These are phyloP conservation scores for Tamandua tetradactyla DNA, from an alignment of 2,797 vertebrate genomes.

Conservation along the genomic window DNA sequence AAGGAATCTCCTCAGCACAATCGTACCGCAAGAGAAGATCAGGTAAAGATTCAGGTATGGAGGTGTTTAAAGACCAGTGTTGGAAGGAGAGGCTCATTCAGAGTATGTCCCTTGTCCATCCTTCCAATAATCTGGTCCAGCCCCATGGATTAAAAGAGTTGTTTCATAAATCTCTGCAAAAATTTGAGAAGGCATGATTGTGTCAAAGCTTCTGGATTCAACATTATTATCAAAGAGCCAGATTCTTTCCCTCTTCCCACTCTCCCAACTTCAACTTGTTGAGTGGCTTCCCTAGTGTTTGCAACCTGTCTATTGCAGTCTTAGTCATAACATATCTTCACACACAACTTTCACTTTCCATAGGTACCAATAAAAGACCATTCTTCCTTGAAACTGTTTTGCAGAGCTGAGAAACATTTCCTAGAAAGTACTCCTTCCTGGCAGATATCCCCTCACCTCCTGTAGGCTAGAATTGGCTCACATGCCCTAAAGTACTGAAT, in stretches of 20 bases:
- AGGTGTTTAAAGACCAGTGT: neutral
- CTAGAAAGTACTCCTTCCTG: neutral
- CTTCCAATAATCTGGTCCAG: neutral
- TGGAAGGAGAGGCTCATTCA: neutral
- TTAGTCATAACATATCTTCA: neutral
- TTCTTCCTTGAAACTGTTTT: neutral
- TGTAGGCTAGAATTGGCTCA: neutral
- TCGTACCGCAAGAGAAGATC: neutral
- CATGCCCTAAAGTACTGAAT: neutral
- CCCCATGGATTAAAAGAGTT: neutral
- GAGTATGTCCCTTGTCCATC: neutral
- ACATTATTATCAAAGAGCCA: neutral
- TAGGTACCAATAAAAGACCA: neutral
- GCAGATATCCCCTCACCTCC: neutral
- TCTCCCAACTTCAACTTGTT: neutral
- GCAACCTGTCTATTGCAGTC: neutral
- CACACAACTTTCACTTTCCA: constrained; percentile 26
- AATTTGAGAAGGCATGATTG: neutral
- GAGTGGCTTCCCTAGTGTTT: neutral
- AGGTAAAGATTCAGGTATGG: neutral
- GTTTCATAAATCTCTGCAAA: neutral
- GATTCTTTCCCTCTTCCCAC: neutral
- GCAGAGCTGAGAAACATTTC: constrained; percentile 18
- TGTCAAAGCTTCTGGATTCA: neutral
- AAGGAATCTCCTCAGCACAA: neutral